phyloP scores from a whole-genome alignment of 1,140 invertebrate species.

The Bombus ignitus region DNA sequence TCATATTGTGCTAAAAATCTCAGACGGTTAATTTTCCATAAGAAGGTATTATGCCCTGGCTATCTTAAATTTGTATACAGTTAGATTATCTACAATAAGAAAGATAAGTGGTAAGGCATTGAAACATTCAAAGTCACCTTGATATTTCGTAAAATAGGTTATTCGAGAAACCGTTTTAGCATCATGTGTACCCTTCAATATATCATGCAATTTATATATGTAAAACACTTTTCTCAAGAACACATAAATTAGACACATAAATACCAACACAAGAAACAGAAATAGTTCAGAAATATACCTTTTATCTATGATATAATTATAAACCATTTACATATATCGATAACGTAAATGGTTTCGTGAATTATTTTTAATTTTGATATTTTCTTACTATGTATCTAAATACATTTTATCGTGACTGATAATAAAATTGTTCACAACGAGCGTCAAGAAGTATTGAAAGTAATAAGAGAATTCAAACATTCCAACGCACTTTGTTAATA shows the following conservation, averaged over 20 bases:
- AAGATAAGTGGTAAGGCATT: not conserved
- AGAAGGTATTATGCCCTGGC: not conserved
- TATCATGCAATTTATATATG: not conserved
- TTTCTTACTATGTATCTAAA: not conserved
- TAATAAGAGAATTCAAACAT: not conserved
- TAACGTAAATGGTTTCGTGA: no score
- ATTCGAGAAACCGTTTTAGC: not conserved
- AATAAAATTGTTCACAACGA: not conserved
- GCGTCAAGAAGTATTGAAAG: not conserved
- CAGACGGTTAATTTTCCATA: not conserved
- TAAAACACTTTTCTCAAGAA: not conserved
- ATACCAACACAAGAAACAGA: no score
- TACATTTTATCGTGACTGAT: not conserved
- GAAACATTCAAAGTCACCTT: conserved; percentile 1
- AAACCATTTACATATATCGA: not conserved
- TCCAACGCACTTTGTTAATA: not conserved
- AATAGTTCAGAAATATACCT: not conserved
- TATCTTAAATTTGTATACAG: not conserved
- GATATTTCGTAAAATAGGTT: not conserved
- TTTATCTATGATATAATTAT: not conserved
- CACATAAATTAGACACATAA: not conserved
- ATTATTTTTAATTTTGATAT: not conserved
- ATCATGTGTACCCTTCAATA: not conserved
- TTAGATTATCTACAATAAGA: not conserved
- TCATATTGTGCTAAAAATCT: not conserved